phyloP scores from a whole-genome alignment of 2,797 vertebrate genomes.

The Trichosurus vulpecula region DNA sequence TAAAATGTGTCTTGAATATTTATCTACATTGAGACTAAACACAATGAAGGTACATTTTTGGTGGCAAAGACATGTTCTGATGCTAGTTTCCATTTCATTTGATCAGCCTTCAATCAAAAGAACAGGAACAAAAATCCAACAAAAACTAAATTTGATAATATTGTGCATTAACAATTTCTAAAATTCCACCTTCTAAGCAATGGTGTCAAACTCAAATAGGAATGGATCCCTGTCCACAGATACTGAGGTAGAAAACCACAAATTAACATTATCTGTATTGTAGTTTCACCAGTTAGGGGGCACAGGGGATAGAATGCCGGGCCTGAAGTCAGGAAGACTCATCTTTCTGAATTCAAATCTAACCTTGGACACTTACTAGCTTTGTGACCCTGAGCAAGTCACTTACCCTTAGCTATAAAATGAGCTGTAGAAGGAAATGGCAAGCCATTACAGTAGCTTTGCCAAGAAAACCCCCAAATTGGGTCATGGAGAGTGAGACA shows the following conservation, averaged over 20 bases:
- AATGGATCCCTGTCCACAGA: not conserved
- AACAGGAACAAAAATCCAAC: not conserved
- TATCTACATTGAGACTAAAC: constrained; percentile 23
- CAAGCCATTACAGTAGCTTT: not conserved
- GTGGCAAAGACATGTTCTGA: constrained; percentile 14
- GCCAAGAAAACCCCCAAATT: not conserved
- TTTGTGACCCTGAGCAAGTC: not conserved
- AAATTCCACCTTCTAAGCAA: not conserved
- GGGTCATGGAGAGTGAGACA: too few relatives aligned
- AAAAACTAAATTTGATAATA: not conserved
- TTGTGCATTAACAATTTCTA: not conserved
- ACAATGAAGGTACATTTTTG: not conserved
- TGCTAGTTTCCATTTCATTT: not conserved
- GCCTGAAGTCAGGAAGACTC: not conserved
- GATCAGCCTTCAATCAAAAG: not conserved
- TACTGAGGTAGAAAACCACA: not conserved
- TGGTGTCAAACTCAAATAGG: not conserved
- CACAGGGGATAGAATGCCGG: not conserved
- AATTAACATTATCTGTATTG: not conserved
- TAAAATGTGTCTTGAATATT: constrained; percentile 41
- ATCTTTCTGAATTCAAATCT: not conserved
- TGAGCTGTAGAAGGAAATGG: not conserved
- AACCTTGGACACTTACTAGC: not conserved
- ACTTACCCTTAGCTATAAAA: not conserved
- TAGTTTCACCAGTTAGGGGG: not conserved